phyloP scores from a whole-genome alignment of 1,140 invertebrate species.

The Lepidurus arcticus region DNA sequence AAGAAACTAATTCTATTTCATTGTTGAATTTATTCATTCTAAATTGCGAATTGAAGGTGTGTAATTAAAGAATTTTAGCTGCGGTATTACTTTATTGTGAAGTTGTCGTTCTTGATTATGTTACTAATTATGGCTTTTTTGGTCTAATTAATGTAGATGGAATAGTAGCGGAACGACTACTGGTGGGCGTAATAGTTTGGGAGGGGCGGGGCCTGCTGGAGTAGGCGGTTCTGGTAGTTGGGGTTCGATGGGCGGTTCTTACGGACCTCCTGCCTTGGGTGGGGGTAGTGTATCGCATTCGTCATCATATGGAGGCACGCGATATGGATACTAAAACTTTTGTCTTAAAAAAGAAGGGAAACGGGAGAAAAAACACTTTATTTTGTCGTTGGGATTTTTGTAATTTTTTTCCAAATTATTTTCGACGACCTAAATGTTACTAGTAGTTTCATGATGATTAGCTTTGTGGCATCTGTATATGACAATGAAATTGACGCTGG shows the following conservation, averaged over 20 bases:
- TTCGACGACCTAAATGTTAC: no score
- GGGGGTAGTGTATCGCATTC: neutral
- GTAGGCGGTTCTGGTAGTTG: neutral
- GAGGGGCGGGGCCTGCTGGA: neutral
- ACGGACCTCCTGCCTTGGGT: neutral
- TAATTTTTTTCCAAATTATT: no score
- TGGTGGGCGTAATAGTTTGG: neutral
- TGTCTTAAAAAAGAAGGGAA: neutral
- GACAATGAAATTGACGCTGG: no score
- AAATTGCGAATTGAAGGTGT: no score
- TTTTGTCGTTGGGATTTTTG: neutral
- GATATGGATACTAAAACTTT: neutral
- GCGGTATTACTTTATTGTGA: no score
- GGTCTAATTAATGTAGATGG: neutral
- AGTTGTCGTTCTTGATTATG: no score
- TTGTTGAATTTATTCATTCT: no score
- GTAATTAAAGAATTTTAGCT: no score
- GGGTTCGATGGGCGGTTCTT: neutral
- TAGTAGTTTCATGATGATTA: no score
- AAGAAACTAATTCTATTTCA: no score
- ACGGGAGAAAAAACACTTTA: neutral
- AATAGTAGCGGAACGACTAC: neutral
- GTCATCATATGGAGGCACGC: neutral
- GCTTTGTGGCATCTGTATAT: no score
- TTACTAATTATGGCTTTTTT: no score